phyloP scores from a whole-genome alignment of 2,888 invertebrate species.

The Poecilus cupreus region DNA sequence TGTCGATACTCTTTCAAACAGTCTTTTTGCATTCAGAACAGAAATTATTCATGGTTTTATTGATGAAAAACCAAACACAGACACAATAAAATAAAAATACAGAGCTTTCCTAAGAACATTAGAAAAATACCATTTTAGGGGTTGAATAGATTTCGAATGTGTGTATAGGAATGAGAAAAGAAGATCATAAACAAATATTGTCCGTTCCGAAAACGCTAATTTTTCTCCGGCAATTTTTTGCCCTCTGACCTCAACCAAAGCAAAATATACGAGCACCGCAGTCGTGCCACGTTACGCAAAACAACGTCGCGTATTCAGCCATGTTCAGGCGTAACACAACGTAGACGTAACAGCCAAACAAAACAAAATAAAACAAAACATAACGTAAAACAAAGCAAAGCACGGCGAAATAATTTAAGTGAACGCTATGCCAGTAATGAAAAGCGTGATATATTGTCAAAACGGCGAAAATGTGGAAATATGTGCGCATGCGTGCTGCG shows the following conservation, averaged over 20 bases:
- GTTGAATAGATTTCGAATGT: too few species aligned
- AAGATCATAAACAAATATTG: too few species aligned
- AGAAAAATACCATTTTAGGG: too few species aligned
- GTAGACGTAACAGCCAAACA: slow-evolving; percentile 30
- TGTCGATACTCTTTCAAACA: too few species aligned
- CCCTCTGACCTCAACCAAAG: slow-evolving; percentile 20
- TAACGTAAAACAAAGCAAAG: slow-evolving; percentile 39
- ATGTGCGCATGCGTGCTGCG: background rate
- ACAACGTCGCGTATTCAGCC: slow-evolving; percentile 26
- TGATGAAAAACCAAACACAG: too few species aligned
- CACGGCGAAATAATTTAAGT: slow-evolving; percentile 51
- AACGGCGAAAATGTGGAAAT: slow-evolving; percentile 37
- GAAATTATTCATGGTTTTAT: too few species aligned
- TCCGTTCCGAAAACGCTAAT: too few species aligned
- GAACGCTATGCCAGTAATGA: slow-evolving; percentile 52
- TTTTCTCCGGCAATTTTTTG: slow-evolving; percentile 14
- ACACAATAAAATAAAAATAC: too few species aligned
- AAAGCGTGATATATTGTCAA: slow-evolving; percentile 53
- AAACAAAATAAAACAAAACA: slow-evolving; percentile 44
- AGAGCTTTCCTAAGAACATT: too few species aligned
- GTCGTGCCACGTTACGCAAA: slow-evolving; percentile 1
- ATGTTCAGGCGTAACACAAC: slow-evolving; percentile 1
- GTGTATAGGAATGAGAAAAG: too few species aligned
- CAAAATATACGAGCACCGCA: slow-evolving; percentile 21
- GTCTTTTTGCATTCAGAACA: too few species aligned